Percentiles rank a stretch among this genome's conserved stretches.
These are phyloP conservation scores for Halictus rubicundus DNA, from an alignment of 1,140 invertebrate genomes.

Conservation along the genomic window DNA sequence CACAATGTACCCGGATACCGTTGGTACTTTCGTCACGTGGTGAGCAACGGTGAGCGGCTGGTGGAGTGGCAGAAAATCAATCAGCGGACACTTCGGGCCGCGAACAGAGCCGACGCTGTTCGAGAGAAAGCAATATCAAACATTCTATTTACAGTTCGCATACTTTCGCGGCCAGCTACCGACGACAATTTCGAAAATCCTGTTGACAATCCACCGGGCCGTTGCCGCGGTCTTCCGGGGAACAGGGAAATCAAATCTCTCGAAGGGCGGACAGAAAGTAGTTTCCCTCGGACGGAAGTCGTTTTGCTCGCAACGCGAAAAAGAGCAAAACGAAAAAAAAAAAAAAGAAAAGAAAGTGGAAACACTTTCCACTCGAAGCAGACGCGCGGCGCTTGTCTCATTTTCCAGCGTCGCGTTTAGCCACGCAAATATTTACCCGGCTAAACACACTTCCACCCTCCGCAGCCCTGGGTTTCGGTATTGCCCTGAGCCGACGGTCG, in stretches of 20 bases:
- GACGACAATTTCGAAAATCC: not conserved
- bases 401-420: conserved; percentile 40
- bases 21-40: conserved; percentile 44
- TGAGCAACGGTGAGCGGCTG: conserved; percentile 37
- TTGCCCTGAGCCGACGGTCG: conserved; percentile 1
- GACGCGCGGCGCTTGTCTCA: conserved; percentile 15
- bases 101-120: conserved; percentile 28
- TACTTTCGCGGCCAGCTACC: not conserved
- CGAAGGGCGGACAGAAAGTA: not conserved
- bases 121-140: conserved; percentile 17
- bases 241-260: not conserved
- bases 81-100: conserved; percentile 49
- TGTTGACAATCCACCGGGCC: not conserved
- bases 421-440: conserved; percentile 46
- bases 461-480: conserved; percentile 1
- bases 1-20: conserved; percentile 51
- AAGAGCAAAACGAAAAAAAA: not conserved
- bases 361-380: not conserved
- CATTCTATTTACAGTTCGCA: not conserved
- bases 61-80: conserved; percentile 61
- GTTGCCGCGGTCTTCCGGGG: too few relatives aligned
- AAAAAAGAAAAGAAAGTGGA: too few relatives aligned
- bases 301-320: not conserved
- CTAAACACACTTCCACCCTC: conserved; percentile 36
- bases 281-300: not conserved